Evolutionary conservation across 2,113 vertebrate species (phyloP).

Genomic region (Pteropus alecto): DNA sequence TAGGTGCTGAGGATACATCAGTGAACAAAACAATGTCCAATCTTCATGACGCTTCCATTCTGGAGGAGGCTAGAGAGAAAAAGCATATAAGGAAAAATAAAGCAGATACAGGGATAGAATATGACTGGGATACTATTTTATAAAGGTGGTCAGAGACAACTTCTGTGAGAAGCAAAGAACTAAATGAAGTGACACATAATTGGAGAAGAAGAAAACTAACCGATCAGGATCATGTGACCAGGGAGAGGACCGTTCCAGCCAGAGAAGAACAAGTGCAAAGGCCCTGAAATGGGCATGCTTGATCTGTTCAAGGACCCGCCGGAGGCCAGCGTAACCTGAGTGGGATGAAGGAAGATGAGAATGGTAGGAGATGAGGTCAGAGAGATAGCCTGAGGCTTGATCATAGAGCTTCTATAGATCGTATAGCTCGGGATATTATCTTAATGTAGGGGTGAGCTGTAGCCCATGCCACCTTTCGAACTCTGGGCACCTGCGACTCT

Average conservation of each 20-base stretch:
- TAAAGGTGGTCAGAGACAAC: not conserved
- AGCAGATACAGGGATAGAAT: not conserved
- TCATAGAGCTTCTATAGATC: not conserved
- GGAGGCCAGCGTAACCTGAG: not conserved
- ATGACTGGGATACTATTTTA: not conserved
- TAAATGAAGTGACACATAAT: not conserved
- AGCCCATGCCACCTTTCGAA: not conserved
- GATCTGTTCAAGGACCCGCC: not conserved
- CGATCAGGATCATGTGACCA: no score
- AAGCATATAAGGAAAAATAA: not conserved
- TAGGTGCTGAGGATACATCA: not conserved
- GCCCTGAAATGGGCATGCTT: not conserved
- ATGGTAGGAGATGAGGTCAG: no score
- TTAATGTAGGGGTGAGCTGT: not conserved
- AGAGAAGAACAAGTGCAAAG: not conserved
- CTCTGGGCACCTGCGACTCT: not conserved
- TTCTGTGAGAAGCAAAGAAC: not conserved
- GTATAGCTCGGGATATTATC: not conserved
- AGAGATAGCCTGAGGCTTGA: not conserved
- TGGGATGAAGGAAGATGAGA: not conserved
- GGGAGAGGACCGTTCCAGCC: not conserved
- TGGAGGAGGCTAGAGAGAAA: not conserved
- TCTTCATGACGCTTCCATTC: not conserved
- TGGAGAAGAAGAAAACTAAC: no score
- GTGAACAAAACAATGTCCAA: not conserved